Evolutionary conservation across 2,888 invertebrate genomes (phyloP), one percentile per base, ranked within the genome.

Genomic region (Poecilus cupreus): DNA sequence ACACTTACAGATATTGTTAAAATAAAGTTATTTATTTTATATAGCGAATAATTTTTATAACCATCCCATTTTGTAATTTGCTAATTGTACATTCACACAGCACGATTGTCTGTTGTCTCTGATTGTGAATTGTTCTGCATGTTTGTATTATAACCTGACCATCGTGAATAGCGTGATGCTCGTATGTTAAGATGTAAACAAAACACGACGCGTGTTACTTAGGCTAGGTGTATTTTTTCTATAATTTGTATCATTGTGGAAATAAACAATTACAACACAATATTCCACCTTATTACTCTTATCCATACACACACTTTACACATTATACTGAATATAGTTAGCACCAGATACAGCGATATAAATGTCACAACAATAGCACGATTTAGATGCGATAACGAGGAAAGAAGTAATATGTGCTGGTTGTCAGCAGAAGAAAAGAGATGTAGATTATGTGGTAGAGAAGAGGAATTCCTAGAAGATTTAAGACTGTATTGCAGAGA

Each of bases 11-110:
- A n/a, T 76, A 32, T 32, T 32, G 70, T 68, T 51, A 49, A 79
- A 79, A 79, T 79, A 79, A 79, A 79, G 79, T 79, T 79, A 79
- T 79, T 79, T 79, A 79, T 79, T 79, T 79, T 79, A 79, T 79
- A 70, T 68, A 79, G 51, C 16, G 49, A 68, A 68, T 79, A 79
- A 79, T 79, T 79, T 68, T 68, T 68, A 79, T 79, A 79, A 79
- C 70, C 79, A 32, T 46, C 60, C 78, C 78, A 78, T 78, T 57
- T 78, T 51, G 18, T 51, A 51, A 51, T 11, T 51, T 37, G 32
- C 32, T 68, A 37, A 68, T 68, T 68, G 64, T 68, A 68, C 64
- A 64, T 64, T 64, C 20, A 64, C 64, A 37, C 22, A 68, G 64
- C 64, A 68, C 64, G 64, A 32, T 32, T 68, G 64, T 68, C 64